Conservation (phyloP, 92 coral and sea anemone genomes). For the Hydrozoanthus gracilis region DNA sequence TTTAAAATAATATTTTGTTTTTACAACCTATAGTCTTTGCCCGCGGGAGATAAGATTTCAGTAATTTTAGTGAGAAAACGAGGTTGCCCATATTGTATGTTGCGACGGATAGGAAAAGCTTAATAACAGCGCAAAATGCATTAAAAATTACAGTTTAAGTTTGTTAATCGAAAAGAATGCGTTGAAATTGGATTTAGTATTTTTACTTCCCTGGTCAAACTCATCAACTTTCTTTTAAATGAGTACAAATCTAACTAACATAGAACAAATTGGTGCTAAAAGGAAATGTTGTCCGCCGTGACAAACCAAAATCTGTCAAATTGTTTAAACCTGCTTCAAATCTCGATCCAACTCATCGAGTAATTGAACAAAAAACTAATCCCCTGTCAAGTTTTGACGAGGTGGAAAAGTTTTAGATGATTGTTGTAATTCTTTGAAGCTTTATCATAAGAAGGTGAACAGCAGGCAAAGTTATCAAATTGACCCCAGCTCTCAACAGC, state of each 20-base stretch:
- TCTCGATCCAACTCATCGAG: not conserved
- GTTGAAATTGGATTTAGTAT: not conserved
- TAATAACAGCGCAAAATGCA: not conserved
- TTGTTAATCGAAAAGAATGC: not conserved
- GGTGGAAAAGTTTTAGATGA: not conserved
- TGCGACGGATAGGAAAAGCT: not conserved
- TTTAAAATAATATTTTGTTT: not conserved
- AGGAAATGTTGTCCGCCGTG: not conserved
- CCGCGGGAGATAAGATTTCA: not conserved
- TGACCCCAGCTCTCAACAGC: not conserved
- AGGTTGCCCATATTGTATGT: not conserved
- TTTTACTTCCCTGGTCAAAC: not conserved
- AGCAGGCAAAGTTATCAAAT: not conserved
- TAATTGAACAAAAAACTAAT: not conserved
- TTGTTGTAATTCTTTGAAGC: not conserved
- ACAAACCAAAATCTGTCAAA: not conserved
- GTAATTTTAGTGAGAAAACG: not conserved
- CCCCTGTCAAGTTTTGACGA: not conserved
- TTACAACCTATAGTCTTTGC: not conserved
- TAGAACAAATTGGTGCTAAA: not conserved
- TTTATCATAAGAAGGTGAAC: not conserved
- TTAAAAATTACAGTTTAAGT: not conserved
- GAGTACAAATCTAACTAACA: not conserved
- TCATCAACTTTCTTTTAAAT: not conserved
- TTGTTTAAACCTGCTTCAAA: slow-evolving; percentile 22